Percentiles rank a stretch among this genome's conserved stretches.
Evolutionary conservation across 2,797 vertebrate genomes (phyloP).

Genomic region (Malurus leucopterus): DNA sequence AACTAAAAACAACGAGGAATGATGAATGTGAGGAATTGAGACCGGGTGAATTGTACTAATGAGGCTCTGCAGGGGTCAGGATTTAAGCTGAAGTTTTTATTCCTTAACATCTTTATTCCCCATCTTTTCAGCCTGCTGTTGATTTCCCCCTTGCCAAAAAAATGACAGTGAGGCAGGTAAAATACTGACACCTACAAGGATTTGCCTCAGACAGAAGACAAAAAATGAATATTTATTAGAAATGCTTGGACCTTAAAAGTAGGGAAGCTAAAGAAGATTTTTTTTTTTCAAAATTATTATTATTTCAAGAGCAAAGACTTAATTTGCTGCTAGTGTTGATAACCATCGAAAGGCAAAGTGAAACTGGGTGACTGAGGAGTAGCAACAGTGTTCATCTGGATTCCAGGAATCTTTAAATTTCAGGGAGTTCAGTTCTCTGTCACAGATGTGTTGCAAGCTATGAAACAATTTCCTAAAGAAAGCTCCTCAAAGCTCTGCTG

Average conservation of each 20-base stretch:
- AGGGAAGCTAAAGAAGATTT: not conserved
- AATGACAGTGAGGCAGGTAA: not conserved
- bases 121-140: not conserved
- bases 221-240: not conserved
- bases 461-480: not conserved
- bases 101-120: constrained; percentile 13
- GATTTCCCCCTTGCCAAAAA: not conserved
- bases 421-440: not conserved
- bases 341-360: not conserved
- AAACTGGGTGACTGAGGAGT: not conserved
- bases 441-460: not conserved
- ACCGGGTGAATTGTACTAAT: constrained; percentile 2
- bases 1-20: constrained; percentile 9
- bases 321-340: not conserved
- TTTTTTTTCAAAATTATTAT: not conserved
- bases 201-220: not conserved
- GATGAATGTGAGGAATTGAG: constrained; percentile 4
- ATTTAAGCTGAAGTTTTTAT: constrained; percentile 1
- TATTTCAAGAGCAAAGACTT: not conserved
- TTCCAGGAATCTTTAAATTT: not conserved
- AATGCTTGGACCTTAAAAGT: not conserved
- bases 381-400: not conserved
- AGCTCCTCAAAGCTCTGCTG: not conserved
- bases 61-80: not conserved
- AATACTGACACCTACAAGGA: not conserved